phyloP scores from a whole-genome alignment of 1,140 invertebrate genomes.

The Diorhabda elongata region DNA sequence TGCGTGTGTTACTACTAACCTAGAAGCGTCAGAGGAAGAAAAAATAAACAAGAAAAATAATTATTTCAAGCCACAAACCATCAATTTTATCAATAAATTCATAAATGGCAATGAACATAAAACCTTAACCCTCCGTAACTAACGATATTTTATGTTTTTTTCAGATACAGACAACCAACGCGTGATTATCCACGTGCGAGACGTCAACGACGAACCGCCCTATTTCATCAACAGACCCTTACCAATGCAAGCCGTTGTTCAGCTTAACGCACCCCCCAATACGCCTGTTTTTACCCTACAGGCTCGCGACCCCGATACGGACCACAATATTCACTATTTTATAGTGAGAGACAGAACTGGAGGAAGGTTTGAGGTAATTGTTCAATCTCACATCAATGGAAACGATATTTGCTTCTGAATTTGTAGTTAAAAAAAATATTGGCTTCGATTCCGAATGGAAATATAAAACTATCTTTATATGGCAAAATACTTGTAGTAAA shows the following conservation, averaged over 20 bases:
- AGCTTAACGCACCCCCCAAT: conserved; percentile 89
- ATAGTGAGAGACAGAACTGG: conserved; percentile 84
- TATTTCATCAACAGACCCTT: conserved; percentile 93
- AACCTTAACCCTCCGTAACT: too few relatives aligned
- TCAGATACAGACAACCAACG: conserved; percentile 90
- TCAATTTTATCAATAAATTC: too few relatives aligned
- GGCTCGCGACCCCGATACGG: conserved; percentile 90
- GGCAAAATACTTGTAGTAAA: too few relatives aligned
- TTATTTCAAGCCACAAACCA: too few relatives aligned
- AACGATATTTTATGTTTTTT: conserved; percentile 37
- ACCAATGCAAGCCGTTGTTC: conserved; percentile 94
- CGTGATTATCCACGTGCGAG: conserved; percentile 90
- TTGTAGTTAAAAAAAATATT: background rate
- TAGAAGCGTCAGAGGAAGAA: too few relatives aligned
- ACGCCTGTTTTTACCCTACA: conserved; percentile 94
- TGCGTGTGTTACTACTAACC: too few relatives aligned
- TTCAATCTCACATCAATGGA: background rate
- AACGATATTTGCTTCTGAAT: background rate
- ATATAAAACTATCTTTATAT: too few relatives aligned
- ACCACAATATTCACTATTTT: conserved; percentile 94
- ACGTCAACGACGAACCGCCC: conserved; percentile 93
- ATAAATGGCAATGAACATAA: too few relatives aligned
- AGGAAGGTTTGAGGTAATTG: conserved; percentile 38
- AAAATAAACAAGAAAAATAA: too few relatives aligned
- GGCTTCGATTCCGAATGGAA: too few relatives aligned